Evolutionary conservation across 2,888 invertebrate genomes (phyloP), one percentile per base, ranked within the genome.

Genomic region (Neria commutata): DNA sequence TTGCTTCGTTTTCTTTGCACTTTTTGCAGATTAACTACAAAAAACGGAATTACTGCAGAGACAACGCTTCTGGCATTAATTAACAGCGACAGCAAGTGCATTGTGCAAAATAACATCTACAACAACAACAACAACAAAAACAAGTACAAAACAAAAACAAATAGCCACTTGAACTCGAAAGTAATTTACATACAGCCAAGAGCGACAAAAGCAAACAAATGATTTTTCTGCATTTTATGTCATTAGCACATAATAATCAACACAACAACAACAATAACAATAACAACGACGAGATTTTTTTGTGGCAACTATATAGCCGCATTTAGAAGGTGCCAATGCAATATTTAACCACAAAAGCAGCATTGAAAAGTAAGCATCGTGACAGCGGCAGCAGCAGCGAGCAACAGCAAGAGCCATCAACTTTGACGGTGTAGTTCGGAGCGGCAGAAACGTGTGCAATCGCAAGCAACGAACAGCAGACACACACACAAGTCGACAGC

Each of bases 191-290:
- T n/a, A n/a, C n/a, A n/a, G n/a, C n/a, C n/a, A n/a, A n/a, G n/a
- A n/a, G n/a, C n/a, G n/a, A n/a, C n/a, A n/a, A n/a, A n/a, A n/a
- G n/a, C n/a, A n/a, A n/a, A n/a, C n/a, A n/a, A n/a, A n/a, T n/a
- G 42, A 42, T 42, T 42, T 42, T 17, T 42, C 42, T 17, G 42
- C 51, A 61, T 57, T 52, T 52, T 65, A 62, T 66, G 69, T 69
- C 60, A 66, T 62, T 61, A 62, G 54, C 49, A 61, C 46, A 56
- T 48, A 40, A 34, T 33, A 17, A 33, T 26, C 34, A 34, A n/a
- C 29, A 21, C 49, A 51, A 23, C 23, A 49, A 49, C 17, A 16
- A 45, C n/a, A 24, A 17, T 16, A 23, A 48, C 23, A 11, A 21
- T 5, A 14, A 26, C 48, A 48, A 24, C 46, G 21, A 24, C 24